phyloP scores from a whole-genome alignment of 2,888 invertebrate genomes.

The Andricus curvator region DNA sequence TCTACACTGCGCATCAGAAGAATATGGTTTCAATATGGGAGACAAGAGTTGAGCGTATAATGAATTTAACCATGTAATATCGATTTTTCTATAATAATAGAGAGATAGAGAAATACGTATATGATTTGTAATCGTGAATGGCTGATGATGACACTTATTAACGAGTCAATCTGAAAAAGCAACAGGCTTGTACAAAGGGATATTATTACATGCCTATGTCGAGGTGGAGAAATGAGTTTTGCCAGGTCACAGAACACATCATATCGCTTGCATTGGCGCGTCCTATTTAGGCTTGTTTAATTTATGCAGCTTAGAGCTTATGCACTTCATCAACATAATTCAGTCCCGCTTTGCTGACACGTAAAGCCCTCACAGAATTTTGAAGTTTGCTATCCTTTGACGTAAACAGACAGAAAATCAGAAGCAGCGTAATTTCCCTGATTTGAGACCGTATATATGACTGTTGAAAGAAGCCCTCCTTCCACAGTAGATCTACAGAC shows the following conservation, averaged over 20 bases:
- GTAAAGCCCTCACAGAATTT: slow-evolving; percentile 21
- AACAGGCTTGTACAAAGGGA: background rate
- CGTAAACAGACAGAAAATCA: background rate
- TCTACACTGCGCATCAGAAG: background rate
- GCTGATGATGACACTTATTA: background rate
- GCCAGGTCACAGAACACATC: slow-evolving; percentile 30
- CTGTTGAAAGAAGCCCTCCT: no score
- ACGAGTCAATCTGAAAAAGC: background rate
- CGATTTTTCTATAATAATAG: background rate
- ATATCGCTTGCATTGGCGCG: background rate
- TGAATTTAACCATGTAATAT: background rate
- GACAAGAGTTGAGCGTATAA: background rate
- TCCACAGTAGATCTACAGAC: no score
- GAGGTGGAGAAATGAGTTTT: background rate
- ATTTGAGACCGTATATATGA: no score
- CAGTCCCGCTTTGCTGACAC: slow-evolving; percentile 13
- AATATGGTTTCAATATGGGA: background rate
- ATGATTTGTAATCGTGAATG: background rate
- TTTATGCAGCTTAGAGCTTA: slow-evolving; percentile 11
- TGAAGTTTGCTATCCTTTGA: background rate
- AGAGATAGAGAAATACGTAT: background rate
- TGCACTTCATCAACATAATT: slow-evolving; percentile 2
- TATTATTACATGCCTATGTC: background rate
- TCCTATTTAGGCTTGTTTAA: slow-evolving; percentile 19
- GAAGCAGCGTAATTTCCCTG: no score